phyloP scores from a whole-genome alignment of 2,113 vertebrate species.

The Myotis davidii region DNA sequence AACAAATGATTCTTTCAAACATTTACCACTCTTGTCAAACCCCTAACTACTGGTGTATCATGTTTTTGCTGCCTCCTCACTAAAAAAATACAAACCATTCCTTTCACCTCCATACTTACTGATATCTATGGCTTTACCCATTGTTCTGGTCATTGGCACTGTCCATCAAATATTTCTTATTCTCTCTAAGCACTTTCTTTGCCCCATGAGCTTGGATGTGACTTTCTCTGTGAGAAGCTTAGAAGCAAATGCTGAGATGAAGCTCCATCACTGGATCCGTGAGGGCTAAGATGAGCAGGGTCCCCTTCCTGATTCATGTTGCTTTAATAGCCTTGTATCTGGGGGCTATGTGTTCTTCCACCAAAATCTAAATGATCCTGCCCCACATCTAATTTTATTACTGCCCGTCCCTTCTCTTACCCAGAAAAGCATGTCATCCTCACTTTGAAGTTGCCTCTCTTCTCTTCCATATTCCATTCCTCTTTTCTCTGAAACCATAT shows the following conservation, averaged over 20 bases:
- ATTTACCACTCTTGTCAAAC: slow-evolving; percentile 57
- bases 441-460: not conserved
- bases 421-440: not conserved
- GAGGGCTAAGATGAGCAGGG: not conserved
- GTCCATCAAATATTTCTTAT: not conserved
- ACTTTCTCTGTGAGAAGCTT: not conserved
- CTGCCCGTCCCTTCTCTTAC: not conserved
- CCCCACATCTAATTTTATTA: not conserved
- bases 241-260: not conserved
- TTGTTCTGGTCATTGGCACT: not conserved
- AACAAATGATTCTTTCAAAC: slow-evolving; percentile 70
- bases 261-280: not conserved
- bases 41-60: not conserved
- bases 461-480: not conserved
- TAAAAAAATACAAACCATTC: not conserved
- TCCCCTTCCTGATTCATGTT: too few species aligned
- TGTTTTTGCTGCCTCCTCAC: not conserved
- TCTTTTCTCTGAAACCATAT: not conserved
- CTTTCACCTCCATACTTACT: not conserved
- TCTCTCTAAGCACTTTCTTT: not conserved
- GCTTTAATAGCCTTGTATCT: not conserved
- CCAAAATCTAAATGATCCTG: not conserved
- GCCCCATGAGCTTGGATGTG: not conserved
- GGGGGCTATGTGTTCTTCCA: not conserved
- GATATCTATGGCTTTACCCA: not conserved